These are phyloP conservation scores for Masnerella sp. DNA, from an alignment of 2,888 invertebrate genomes.

Conservation along the genomic window DNA sequence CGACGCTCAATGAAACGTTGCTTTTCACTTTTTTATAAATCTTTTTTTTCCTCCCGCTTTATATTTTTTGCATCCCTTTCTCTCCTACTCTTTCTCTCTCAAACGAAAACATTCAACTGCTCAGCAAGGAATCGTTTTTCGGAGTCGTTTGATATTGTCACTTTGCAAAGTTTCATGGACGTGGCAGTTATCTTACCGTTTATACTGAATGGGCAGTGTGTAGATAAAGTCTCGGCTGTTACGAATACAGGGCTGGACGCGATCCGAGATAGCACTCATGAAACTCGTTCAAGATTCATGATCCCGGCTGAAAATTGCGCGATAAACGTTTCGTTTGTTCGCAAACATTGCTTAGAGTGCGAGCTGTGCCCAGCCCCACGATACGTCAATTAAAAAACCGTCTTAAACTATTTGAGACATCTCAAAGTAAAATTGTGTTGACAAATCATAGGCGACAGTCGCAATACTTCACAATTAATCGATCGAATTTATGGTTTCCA, in stretches of 20 bases:
- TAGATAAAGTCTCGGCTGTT: constrained; percentile 35
- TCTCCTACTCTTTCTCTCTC: too few species aligned
- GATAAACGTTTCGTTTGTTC: constrained; percentile 23
- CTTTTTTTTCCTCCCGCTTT: neutral
- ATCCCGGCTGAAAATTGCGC: constrained; percentile 11
- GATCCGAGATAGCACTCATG: constrained; percentile 18
- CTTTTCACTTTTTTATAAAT: neutral
- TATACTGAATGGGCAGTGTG: constrained; percentile 53
- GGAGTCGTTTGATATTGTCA: constrained; percentile 55
- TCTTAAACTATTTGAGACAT: neutral
- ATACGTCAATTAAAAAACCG: neutral
- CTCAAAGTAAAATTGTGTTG: too few species aligned
- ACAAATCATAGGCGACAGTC: too few species aligned
- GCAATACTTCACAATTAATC: too few species aligned
- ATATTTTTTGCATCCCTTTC: too few species aligned
- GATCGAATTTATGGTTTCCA: too few species aligned
- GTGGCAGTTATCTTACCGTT: constrained; percentile 50
- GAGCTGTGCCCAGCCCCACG: constrained; percentile 14
- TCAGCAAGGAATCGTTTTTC: constrained; percentile 37
- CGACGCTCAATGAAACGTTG: constrained; percentile 2
- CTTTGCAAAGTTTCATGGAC: constrained; percentile 58
- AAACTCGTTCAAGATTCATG: constrained; percentile 28
- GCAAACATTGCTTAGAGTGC: constrained; percentile 1
- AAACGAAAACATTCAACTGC: too few species aligned
- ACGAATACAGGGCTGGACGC: constrained; percentile 24